Evolutionary conservation across 2,888 invertebrate genomes (phyloP).

Genomic region (Euzetes globulus): DNA sequence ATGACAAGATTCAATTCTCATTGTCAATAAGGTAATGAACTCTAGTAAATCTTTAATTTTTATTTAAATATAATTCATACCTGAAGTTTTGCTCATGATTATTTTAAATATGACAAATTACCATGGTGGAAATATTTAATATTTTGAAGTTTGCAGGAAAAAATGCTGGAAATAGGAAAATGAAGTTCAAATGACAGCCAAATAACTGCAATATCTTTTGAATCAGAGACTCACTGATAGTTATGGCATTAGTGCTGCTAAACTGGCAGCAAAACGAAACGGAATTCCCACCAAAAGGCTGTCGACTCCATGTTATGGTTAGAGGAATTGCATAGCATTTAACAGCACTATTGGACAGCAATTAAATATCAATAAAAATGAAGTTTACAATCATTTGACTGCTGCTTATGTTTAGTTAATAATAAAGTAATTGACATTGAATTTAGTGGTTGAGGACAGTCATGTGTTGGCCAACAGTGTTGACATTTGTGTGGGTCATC

Average conservation of each 20-base stretch:
- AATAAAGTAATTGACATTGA: background rate
- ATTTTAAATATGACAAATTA: too few species aligned
- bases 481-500: background rate
- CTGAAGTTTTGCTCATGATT: too few species aligned
- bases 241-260: background rate
- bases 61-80: too few species aligned
- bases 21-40: too few species aligned
- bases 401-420: background rate
- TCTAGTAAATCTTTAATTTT: too few species aligned
- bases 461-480: background rate
- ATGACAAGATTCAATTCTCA: too few species aligned
- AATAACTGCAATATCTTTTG: too few species aligned
- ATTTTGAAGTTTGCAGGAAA: too few species aligned
- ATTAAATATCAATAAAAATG: background rate
- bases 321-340: background rate
- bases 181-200: too few species aligned
- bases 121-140: too few species aligned
- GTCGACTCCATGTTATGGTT: background rate
- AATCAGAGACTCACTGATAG: too few species aligned
- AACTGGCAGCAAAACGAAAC: background rate
- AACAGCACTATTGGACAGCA: background rate
- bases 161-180: too few species aligned
- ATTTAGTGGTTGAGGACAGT: background rate
- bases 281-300: background rate
- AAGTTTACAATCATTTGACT: background rate